Evolutionary conservation across 2,797 vertebrate species (phyloP), one percentile per base, ranked within the genome.

Genomic region (Spinus pinus): DNA sequence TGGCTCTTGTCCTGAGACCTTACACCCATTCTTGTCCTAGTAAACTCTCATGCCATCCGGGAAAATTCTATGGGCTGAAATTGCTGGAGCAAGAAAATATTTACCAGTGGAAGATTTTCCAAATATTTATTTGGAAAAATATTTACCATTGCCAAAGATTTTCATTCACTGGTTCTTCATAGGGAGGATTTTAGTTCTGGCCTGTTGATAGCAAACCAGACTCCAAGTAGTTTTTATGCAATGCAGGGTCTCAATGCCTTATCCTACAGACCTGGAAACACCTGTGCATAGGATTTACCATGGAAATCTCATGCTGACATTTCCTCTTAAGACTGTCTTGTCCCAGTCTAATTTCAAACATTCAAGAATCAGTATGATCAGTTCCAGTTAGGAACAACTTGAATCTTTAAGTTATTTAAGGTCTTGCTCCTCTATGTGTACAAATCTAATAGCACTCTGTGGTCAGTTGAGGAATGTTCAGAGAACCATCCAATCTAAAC

Each of bases 401-500:
- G 30, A 22, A 71, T 57, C 39, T 88, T 42, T 10, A 62, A 61
- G 46, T 81, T 73, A 69, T 71, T 91, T 91, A 81, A 81, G 67
- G 71, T 57, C 47, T 82, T 4, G 1, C 58, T 86, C 10, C 30
- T 86, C 31, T 65, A 2, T 28, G 14, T 49, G 51, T 10, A 85
- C 39, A 94, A 94, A 89, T 77, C 42, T 25, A 61, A 49, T 2
- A 82, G 62, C 30, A 72, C 12, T 78, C 66, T 8, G 12, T 31
- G 65, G 53, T 81, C 72, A 80, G 8, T 72, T 87, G 46, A 87
- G 60, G 70, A 93, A 92, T 66, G 57, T 81, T 35, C 79, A 41
- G 77, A 87, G 72, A 90, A 64, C 20, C 35, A 57, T 78, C 86
- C 86, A 92, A 92, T 12, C 30, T 75, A 96, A 93, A 92, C 37